Base-by-base conservation (phyloP, 2,888 invertebrate genomes). In the Drosophila prostipennis region DNA sequence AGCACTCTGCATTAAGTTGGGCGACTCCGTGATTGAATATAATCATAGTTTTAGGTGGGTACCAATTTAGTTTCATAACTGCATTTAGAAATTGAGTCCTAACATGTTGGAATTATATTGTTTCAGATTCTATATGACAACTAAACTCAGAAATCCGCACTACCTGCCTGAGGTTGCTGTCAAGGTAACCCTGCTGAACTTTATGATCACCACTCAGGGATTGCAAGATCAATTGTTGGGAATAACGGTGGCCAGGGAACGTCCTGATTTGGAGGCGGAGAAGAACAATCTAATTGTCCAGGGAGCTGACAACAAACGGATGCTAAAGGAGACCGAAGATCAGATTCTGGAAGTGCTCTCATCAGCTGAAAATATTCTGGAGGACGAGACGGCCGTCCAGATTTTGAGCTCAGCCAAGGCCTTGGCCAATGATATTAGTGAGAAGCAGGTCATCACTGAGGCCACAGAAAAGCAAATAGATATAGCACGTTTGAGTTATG, bases 121-220 rank as follows among this genome's bases (percentile, higher is more conserved):
- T 0, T 11, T 45, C 85, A 96, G 97, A 82, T 94, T 99, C 72
- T 98, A 98, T 90, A 97, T 99, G 79, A 98, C 98, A 16, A 98
- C 98, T 2, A 98, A 98, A 90, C 92, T 98, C 48, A 93, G 97
- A 23, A 98, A 98, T 93, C 98, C 98, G 0, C 98, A 98, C 92
- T 98, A 98, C 90, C 91, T 98, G 58, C 98, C 98, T 0, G 98
- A 99, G 92, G 95, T 98, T 6, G 96, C 98, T 0, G 98, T 98
- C 0, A 97, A 98, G 91, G 96, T 96, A 6, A 97, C 98, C 0
- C 91, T 98, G 23, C 94, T 98, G 3, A 98, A 98, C 92, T 98
- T 98, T 90, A 96, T 97, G 96, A 95, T 98, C 79, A 98, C 98
- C 5, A 94, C 95, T 43, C 96, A 95, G 58, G 98, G 98, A 1